Evolutionary conservation across 2,113 vertebrate species (phyloP), one percentile per base, ranked within the genome.

Genomic region (Picathartes gymnocephalus): DNA sequence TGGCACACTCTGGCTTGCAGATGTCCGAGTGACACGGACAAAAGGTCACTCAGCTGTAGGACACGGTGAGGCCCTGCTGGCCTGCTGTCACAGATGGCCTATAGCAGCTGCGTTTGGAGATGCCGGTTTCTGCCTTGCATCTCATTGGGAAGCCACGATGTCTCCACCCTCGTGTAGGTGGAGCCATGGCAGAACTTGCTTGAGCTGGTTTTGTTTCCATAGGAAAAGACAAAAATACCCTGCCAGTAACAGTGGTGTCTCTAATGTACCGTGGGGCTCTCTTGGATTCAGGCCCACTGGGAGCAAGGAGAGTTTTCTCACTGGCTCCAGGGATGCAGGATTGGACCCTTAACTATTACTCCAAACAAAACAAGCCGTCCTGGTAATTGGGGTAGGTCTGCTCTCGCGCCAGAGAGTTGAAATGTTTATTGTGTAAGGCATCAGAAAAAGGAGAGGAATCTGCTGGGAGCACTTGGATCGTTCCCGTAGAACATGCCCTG

Each of bases 391-490:
- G 83, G 82, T 90, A 91, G 79, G 90, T 94, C 96, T 94, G 79
- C 92, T 87, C 45, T 85, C 1, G 4, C 1, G 4, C 76, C 44
- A 6, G 81, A 92, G 76, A 64, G 74, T 62, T 93, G 88, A 95
- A 94, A 95, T 77, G 81, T 97, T 96, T 96, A 93, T 96, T 97
- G 90, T 95, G 80, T 80, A 71, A 96, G 93, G 93, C 86, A 72
- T 84, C 92, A 95, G 95, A 90, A 88, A 89, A 93, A 91, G 92
- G 94, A 91, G 85, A 90, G 92, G 95, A 92, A 93, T 92, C 96
- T 90, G 88, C 94, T 96, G 96, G 96, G 96, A 95, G 91, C 88
- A 92, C 93, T 97, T 96, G 97, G 83, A 93, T 93, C 56, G 0
- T 78, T 97, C 96, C 93, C 81, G 3, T 88, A 74, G 82, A 94